Evolutionary conservation across 1,140 invertebrate species (phyloP), one percentile per base, ranked within the genome.

Genomic region (Sarcophaga bullata): DNA sequence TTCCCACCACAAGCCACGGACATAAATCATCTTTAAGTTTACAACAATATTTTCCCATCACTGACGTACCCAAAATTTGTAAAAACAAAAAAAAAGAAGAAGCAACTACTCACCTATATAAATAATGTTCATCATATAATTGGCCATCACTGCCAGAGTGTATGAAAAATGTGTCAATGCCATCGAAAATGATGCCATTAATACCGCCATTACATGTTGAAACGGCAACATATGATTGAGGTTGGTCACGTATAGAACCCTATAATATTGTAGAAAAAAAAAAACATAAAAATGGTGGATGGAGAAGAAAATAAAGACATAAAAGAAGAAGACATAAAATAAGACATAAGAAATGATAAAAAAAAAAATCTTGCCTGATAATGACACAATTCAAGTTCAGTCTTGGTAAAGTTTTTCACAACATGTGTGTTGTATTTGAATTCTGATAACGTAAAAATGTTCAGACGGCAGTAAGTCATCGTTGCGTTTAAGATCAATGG

Each of bases 141-240:
- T 86, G 83, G 68, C 88, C 88, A 80, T 86, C 84, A 17, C 54
- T 81, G 49, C 88, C 91, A 3, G 90, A 86, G 84, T 91, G 95
- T 91, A 98, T 93, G 87, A 97, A 96, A 90, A 95, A 94, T 85
- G 95, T 93, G 58, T 94, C 92, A 72, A 92, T 88, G 4, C 96
- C 96, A 90, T 97, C 96, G 87, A 93, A 96, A 82, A 98, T 92
- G 25, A 97, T 93, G 49, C 97, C 97, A 80, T 94, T 94, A 68
- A 98, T 90, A 37, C 95, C 94, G 85, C 92, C 92, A 49, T 91
- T 91, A 87, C 97, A 98, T 9, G 96, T 97, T 73, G 97, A 98
- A 15, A 98, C 84, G 0, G 97, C 97, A 72, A 93, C 96, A 94
- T 95, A 95, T 1, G 97, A 97, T 50, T 92, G 91, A 8, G 92